A percentile compares a stretch with the other conserved stretches of the same genome.
Conservation (phyloP, 2,113 vertebrate species). For the Anhinga anhinga region DNA sequence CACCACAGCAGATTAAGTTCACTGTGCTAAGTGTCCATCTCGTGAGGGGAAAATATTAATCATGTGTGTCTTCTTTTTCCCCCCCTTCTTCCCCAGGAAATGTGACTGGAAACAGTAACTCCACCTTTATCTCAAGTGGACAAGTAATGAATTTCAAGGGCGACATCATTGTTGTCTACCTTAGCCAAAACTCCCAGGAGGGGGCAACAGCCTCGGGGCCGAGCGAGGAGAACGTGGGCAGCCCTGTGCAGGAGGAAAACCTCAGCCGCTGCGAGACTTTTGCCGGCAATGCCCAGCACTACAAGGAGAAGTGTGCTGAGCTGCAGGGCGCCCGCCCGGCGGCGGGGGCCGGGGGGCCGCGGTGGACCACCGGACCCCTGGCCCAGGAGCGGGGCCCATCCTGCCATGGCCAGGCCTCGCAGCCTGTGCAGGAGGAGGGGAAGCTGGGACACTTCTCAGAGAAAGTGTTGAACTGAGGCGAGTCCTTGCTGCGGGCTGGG, state of each 20-base stretch:
- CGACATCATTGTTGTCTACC: constrained; percentile 93
- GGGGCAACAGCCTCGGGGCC: constrained; percentile 35
- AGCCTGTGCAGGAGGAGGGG: constrained; percentile 78
- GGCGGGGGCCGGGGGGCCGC: accelerated
- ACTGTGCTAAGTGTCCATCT: background rate
- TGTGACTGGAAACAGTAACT: constrained; percentile 94
- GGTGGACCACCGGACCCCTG: constrained; percentile 17
- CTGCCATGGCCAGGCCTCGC: background rate
- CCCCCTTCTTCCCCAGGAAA: constrained; percentile 76
- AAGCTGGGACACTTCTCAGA: constrained; percentile 26
- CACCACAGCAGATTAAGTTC: background rate
- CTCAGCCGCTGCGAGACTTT: constrained; percentile 75
- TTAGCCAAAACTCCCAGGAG: constrained; percentile 88
- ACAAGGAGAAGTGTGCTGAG: constrained; percentile 57
- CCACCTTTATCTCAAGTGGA: constrained; percentile 96
- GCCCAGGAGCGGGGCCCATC: constrained; percentile 62
- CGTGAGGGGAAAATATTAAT: constrained; percentile 35
- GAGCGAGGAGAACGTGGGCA: constrained; percentile 77
- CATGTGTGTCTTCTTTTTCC: background rate
- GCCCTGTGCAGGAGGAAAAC: constrained; percentile 90
- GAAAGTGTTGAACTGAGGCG: constrained; percentile 40
- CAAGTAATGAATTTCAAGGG: constrained; percentile 99
- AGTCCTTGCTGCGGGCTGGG: background rate
- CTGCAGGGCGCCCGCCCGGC: constrained; percentile 17
- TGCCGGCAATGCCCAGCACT: constrained; percentile 72